phyloP scores from a whole-genome alignment of 2,888 invertebrate species.

The Matsumyia berberina region DNA sequence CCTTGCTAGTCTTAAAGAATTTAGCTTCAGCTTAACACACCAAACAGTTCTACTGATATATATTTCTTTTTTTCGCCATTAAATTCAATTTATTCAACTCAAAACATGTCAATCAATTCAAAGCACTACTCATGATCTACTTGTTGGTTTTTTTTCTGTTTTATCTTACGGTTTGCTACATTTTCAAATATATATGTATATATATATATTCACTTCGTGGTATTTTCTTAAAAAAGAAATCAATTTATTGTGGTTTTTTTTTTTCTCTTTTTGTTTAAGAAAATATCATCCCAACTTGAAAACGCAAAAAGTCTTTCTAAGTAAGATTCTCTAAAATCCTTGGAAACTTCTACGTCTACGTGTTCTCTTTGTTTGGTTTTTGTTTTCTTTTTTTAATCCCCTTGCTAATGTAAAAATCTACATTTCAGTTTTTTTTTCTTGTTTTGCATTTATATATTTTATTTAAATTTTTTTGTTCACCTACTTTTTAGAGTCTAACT shows the following conservation, averaged over 20 bases:
- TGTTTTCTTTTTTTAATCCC: conserved; percentile 44
- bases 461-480: conserved; percentile 78
- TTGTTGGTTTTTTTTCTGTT: conserved; percentile 50
- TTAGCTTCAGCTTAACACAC: conserved; percentile 71
- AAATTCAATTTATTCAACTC: conserved; percentile 56
- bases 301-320: conserved; percentile 75
- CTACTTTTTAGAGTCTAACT: conserved; percentile 80
- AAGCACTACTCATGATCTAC: conserved; percentile 74
- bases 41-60: conserved; percentile 75
- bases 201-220: conserved; percentile 71
- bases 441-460: conserved; percentile 75
- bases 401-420: conserved; percentile 76
- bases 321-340: conserved; percentile 73
- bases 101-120: conserved; percentile 71
- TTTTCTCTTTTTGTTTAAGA: conserved; percentile 47
- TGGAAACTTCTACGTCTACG: conserved; percentile 69
- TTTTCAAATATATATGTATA: conserved; percentile 62
- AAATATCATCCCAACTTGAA: conserved; percentile 70
- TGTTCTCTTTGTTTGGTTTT: conserved; percentile 11
- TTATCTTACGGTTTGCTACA: conserved; percentile 68
- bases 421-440: conserved; percentile 68
- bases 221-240: conserved; percentile 75
- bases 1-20: conserved; percentile 63
- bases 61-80: conserved; percentile 39
- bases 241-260: conserved; percentile 53